Conservation (phyloP, 1,140 invertebrate species). For the Lucilia sericata region DNA sequence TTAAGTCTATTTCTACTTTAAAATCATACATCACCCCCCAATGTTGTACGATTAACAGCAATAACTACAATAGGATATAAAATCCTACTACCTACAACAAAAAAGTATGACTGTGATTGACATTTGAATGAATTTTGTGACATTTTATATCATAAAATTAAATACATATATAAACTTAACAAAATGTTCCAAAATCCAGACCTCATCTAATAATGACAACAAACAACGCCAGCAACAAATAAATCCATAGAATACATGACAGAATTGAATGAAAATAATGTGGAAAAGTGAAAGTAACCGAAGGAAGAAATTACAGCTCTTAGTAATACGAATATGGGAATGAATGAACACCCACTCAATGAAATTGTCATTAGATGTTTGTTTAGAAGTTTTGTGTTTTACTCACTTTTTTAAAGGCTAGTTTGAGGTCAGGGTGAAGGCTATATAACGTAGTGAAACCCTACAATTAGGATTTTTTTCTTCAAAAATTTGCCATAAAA, state of each 20-base stretch:
- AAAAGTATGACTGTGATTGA: slow-evolving; percentile 36
- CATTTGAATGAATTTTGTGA: slow-evolving; percentile 44
- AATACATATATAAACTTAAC: slow-evolving; percentile 11
- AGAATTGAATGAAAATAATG: neutral
- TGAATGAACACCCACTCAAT: slow-evolving; percentile 37
- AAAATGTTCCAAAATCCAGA: slow-evolving; percentile 21
- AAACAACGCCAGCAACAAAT: neutral
- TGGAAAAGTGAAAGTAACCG: neutral
- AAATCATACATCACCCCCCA: neutral
- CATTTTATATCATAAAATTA: slow-evolving; percentile 37
- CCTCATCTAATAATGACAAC: slow-evolving; percentile 11
- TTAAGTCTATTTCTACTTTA: neutral
- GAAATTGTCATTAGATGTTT: slow-evolving; percentile 39
- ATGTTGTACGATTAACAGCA: neutral
- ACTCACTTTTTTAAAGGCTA: neutral
- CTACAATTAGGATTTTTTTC: neutral
- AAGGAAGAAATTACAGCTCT: neutral
- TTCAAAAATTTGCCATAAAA: too few relatives aligned
- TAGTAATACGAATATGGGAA: too few relatives aligned
- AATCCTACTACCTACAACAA: neutral
- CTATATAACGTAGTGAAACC: neutral
- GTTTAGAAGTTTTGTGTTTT: neutral
- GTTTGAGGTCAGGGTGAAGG: slow-evolving; percentile 7
- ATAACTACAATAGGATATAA: neutral
- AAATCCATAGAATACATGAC: neutral